Evolutionary conservation across 2,888 invertebrate species (phyloP), one percentile per base, ranked within the genome.

Genomic region (Ferdinandea cuprea): DNA sequence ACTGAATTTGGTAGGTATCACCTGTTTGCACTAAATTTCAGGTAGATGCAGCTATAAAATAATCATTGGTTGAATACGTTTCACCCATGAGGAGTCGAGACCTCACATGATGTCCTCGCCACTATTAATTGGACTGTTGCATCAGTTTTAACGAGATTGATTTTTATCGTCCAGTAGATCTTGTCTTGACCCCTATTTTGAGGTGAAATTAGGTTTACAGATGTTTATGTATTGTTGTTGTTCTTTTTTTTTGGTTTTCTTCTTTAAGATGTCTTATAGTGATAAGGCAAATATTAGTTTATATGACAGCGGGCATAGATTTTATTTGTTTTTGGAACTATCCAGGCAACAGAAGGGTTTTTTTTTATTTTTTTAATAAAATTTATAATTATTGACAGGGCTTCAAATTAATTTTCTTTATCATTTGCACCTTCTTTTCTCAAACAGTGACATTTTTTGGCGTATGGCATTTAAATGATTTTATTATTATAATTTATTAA

Each of bases 141-240:
- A 69, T 59, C 77, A 77, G 65, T 77, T 77, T 85, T 80, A 79
- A 76, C 79, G 73, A 74, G 80, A 78, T 84, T 78, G 78, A 68
- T 65, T 72, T 76, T 79, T 74, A 85, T 78, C 69, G 50, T 6
- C 8, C 44, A 28, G 19, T 46, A 17, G 65, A 83, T 74, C 78
- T 73, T 74, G 72, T 84, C 52, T 48, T 59, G 59, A 21, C 68
- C 72, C 79, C 66, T 87, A 86, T 87, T 87, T 86, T 87, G 80
- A 86, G 88, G 88, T 86, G 86, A 88, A 89, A 88, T 90, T 89
- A 88, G 88, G 86, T 87, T 90, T 89, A 88, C 88, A 87, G 88
- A 86, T 87, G 88, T 88, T 88, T 87, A 19, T 71, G 19, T 52
- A 65, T 30, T 7, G 35, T 40, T 78, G 11, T 7, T 15, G 5